phyloP scores from a whole-genome alignment of 2,888 invertebrate genomes.

The Poecilobothrus nobilitatus region DNA sequence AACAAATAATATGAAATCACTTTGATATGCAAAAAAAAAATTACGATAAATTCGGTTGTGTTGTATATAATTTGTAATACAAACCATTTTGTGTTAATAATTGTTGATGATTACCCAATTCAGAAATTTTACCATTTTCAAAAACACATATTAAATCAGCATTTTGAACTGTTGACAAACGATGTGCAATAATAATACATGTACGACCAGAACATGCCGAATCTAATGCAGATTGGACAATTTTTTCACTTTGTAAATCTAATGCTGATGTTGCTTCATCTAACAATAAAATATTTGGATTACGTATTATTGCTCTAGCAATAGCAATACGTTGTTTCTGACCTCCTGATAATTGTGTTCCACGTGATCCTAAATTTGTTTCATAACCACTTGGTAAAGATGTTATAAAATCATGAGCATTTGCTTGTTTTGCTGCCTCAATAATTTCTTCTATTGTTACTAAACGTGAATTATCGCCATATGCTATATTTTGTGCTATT shows the following conservation, averaged over 20 bases:
- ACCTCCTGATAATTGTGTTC: constrained; percentile 72
- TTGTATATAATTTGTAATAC: constrained; percentile 58
- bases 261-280: constrained; percentile 76
- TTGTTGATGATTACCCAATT: constrained; percentile 68
- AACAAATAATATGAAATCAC: too few species aligned
- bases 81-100: constrained; percentile 58
- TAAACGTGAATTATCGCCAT: constrained; percentile 65
- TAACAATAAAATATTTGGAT: constrained; percentile 61
- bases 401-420: constrained; percentile 68
- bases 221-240: constrained; percentile 81
- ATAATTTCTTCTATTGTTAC: constrained; percentile 66
- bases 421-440: constrained; percentile 63
- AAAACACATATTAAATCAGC: constrained; percentile 80
- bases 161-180: constrained; percentile 73
- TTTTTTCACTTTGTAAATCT: constrained; percentile 65
- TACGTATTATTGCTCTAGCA: constrained; percentile 65
- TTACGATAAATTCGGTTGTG: constrained; percentile 43
- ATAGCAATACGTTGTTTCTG: constrained; percentile 84
- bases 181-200: constrained; percentile 79
- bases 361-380: constrained; percentile 65
- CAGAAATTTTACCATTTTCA: constrained; percentile 64
- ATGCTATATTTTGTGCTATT: constrained; percentile 78
- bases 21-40: too few species aligned
- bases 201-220: constrained; percentile 72
- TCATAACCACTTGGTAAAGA: constrained; percentile 69